These are phyloP conservation scores for Periophthalmodon schlosseri DNA, from an alignment of 2,113 vertebrate species.

Conservation along the genomic window DNA sequence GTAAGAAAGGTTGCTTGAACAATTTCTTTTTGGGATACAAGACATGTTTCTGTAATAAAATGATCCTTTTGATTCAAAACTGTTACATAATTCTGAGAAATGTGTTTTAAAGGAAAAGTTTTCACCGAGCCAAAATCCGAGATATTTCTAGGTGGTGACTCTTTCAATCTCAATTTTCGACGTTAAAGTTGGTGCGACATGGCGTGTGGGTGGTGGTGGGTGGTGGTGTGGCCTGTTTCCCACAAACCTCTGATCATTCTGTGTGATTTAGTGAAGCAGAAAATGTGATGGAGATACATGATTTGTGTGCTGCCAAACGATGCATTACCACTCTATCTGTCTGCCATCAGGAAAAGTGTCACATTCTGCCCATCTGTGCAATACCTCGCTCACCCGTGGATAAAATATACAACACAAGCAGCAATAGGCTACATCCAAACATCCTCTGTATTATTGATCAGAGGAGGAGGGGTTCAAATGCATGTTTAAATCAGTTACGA, in stretches of 20 bases:
- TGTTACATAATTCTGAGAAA: too few species aligned
- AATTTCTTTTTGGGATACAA: too few species aligned
- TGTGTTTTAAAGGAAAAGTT: too few species aligned
- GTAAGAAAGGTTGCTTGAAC: too few species aligned
- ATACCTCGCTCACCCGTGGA: not conserved
- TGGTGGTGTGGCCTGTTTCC: conserved; percentile 5
- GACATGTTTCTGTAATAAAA: too few species aligned
- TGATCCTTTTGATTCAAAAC: too few species aligned
- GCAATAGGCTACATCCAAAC: not conserved
- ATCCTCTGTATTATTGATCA: not conserved
- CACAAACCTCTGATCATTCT: conserved; percentile 19
- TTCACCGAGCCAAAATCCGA: too few species aligned
- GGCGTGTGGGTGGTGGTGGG: not conserved
- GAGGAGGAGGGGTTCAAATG: not conserved
- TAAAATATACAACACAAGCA: not conserved
- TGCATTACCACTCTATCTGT: conserved; percentile 9
- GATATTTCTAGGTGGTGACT: too few species aligned
- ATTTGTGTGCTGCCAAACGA: conserved; percentile 32
- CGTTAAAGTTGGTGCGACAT: too few species aligned
- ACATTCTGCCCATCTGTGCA: conserved; percentile 19
- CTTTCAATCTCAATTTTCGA: too few species aligned
- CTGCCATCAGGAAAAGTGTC: conserved; percentile 8
- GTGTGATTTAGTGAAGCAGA: conserved; percentile 27
- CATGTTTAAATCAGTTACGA: not conserved
- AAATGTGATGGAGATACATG: conserved; percentile 28